Base-by-base conservation (phyloP, 1,140 invertebrate genomes). In the Zeugodacus cucurbitae region DNA sequence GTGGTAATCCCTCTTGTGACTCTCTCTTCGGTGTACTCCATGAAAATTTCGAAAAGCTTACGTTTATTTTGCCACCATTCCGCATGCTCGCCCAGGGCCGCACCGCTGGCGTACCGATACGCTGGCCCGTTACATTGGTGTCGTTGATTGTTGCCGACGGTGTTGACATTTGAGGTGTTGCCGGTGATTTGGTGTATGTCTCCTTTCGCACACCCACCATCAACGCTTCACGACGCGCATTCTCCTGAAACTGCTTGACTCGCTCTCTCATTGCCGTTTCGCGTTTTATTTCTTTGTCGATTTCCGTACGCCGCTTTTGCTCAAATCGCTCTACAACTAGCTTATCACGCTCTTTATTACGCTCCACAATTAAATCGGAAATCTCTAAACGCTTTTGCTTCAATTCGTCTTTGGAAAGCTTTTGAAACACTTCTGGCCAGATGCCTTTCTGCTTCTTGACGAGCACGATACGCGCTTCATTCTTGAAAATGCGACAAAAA, bases 401-500 rank as follows among this genome's bases (percentile, higher is more conserved):
- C 1, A 93, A 67, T 20, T 89, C 90, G 67, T 93, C 92, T 41
- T 90, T 93, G 82, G 89, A 88, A 10, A 93, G 87, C 70, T 92
- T 93, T 74, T 91, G 90, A 41, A 93, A 93, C 74, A 93, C 85
- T 74, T 93, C 92, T 0, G 92, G 92, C 92, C 92, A 93, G 20
- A 93, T 89, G n/a, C 91, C 92, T 22, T 90, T 91, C 26, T 91
- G 88, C 32, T 93, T 93, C 57, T 93, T 93, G 6, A 93, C 89
- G 0, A 93, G 88, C 11, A 93, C 90, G 34, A 93, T 92, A n/a
- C 92, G 91, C n/a, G 92, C 92, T 59, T 93, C 92, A 64, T 91
- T 92, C 78, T 93, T 93, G 10, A 92, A 93, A 78, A 93, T 92
- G 86, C 92, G 92, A 88, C 92, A 93, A 74, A 93, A 93, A 26